These are phyloP conservation scores for Steinernema carpocapsae DNA, from an alignment of 2,888 invertebrate species.

Conservation along the genomic window DNA sequence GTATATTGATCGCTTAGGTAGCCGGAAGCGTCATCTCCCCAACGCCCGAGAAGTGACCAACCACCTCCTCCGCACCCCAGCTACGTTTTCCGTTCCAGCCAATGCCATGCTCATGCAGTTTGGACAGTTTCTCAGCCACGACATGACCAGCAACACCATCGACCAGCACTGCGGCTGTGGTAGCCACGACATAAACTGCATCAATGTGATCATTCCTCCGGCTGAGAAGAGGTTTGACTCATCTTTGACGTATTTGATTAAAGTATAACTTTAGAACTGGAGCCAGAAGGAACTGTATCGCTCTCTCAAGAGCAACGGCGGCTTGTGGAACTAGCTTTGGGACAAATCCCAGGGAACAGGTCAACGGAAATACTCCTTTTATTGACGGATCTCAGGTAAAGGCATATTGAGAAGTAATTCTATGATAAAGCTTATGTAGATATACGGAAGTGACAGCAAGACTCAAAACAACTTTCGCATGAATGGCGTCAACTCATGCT, in stretches of 20 bases:
- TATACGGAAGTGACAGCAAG: slow-evolving; percentile 59
- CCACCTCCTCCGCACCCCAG: slow-evolving; percentile 59
- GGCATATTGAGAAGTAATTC: slow-evolving; percentile 26
- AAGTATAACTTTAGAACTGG: no score
- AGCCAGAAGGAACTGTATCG: slow-evolving; percentile 51
- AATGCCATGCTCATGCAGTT: slow-evolving; percentile 59
- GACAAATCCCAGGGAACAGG: slow-evolving; percentile 83
- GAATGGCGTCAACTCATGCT: slow-evolving; percentile 5
- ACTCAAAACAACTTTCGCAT: background rate
- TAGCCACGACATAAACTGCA: slow-evolving; percentile 21
- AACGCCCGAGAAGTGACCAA: slow-evolving; percentile 65
- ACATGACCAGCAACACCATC: slow-evolving; percentile 58
- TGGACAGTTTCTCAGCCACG: slow-evolving; percentile 65
- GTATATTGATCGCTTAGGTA: no score
- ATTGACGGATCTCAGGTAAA: slow-evolving; percentile 78
- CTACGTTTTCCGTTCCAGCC: slow-evolving; percentile 50
- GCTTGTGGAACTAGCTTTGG: slow-evolving; percentile 93
- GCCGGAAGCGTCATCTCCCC: slow-evolving; percentile 51
- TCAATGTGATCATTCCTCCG: no score
- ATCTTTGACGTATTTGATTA: background rate
- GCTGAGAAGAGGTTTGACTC: background rate
- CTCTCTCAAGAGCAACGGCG: slow-evolving; percentile 79
- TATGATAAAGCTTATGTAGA: slow-evolving; percentile 44
- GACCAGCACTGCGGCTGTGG: slow-evolving; percentile 37
- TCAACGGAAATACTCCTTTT: slow-evolving; percentile 79